Conservation (phyloP, 30 jellyfish, hydroid and myxozoan genomes). For the Pseudorhiza aurosa region DNA sequence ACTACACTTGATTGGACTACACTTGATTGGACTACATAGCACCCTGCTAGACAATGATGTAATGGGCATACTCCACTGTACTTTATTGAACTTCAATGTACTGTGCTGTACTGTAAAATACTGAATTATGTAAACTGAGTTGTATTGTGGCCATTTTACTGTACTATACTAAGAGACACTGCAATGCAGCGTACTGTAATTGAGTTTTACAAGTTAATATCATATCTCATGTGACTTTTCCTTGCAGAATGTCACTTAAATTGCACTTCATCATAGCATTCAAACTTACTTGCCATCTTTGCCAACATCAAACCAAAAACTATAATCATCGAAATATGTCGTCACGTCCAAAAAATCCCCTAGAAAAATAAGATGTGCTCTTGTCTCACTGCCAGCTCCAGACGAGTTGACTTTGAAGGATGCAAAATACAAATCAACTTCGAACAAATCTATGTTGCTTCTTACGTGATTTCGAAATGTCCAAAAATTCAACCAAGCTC, state of each 20-base stretch:
- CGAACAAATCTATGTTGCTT: not conserved
- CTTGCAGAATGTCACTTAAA: no score
- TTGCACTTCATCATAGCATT: no score
- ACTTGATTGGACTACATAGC: not conserved
- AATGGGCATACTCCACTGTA: not conserved
- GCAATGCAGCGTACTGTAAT: not conserved
- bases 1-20: not conserved
- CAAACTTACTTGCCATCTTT: not conserved
- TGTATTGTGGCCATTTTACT: not conserved
- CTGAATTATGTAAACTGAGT: not conserved
- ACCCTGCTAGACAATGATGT: not conserved
- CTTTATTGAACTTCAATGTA: not conserved
- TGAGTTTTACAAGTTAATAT: no score
- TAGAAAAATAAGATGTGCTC: no score
- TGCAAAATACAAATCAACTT: not conserved
- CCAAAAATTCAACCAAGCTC: not conserved
- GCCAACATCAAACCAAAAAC: constrained; percentile 61
- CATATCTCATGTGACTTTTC: no score
- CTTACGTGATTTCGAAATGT: not conserved
- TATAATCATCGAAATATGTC: constrained; percentile 57
- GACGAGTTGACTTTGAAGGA: no score
- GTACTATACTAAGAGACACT: not conserved
- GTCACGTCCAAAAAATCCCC: constrained; percentile 45
- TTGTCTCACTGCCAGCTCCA: no score
- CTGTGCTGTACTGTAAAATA: not conserved